These are phyloP conservation scores for Idaea straminata DNA, from an alignment of 2,888 invertebrate species.

Conservation along the genomic window DNA sequence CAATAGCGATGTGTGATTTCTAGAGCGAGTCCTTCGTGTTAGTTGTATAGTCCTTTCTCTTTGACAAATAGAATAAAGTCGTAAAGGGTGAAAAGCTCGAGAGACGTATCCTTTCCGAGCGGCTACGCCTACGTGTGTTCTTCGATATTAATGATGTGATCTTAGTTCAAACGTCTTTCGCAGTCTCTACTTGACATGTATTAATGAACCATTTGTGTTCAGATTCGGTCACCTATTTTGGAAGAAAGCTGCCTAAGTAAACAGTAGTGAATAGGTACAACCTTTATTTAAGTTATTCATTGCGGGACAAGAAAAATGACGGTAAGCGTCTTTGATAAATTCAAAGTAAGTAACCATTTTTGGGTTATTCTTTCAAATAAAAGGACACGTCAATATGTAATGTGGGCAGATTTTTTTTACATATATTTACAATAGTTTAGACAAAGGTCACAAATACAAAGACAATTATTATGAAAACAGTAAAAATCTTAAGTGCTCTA, in stretches of 20 bases:
- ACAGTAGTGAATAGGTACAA: conserved; percentile 26
- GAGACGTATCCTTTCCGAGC: conserved; percentile 66
- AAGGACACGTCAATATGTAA: not conserved
- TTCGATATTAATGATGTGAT: conserved; percentile 79
- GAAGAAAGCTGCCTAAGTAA: conserved; percentile 33
- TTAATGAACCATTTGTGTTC: conserved; percentile 73
- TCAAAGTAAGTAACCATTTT: conserved; percentile 3
- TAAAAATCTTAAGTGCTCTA: not conserved
- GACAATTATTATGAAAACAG: not conserved
- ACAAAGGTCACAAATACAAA: not conserved
- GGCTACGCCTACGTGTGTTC: conserved; percentile 67
- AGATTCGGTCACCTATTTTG: conserved; percentile 56
- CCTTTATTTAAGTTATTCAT: conserved; percentile 15
- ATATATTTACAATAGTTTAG: not conserved
- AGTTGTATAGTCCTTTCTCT: conserved; percentile 44
- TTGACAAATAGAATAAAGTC: conserved; percentile 66
- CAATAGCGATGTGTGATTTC: conserved; percentile 29
- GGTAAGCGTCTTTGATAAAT: conserved; percentile 1
- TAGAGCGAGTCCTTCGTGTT: conserved; percentile 41
- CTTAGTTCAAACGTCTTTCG: conserved; percentile 71
- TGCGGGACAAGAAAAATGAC: conserved; percentile 1
- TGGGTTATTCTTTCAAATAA: not conserved
- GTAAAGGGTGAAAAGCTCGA: conserved; percentile 75
- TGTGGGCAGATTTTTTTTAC: not conserved
- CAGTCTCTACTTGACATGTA: conserved; percentile 68